Conservation (phyloP, 2,797 vertebrate species). For the Tympanoctomys barrerae region DNA sequence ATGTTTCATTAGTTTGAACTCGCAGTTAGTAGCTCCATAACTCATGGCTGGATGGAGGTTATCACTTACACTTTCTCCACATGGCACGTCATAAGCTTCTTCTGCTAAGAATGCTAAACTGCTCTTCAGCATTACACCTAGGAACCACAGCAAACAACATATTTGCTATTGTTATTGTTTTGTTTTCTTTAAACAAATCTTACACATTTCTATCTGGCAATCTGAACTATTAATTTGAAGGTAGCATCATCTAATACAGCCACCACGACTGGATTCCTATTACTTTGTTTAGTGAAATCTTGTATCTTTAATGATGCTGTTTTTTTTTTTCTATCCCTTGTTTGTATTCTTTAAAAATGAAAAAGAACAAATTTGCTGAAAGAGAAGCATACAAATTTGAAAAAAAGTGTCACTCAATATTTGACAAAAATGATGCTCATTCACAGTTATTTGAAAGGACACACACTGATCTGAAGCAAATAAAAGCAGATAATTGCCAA, state of each 20-base stretch:
- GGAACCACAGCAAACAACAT: not conserved
- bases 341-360: no score
- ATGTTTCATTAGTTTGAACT: not conserved
- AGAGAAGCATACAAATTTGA: not conserved
- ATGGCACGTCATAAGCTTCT: not conserved
- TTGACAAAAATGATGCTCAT: not conserved
- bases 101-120: not conserved
- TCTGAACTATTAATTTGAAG: no score
- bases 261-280: no score
- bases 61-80: not conserved
- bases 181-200: no score
- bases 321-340: no score
- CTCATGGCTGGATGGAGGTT: not conserved
- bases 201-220: no score
- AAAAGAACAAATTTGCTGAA: not conserved
- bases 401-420: not conserved
- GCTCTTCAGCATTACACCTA: not conserved
- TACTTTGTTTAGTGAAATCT: no score
- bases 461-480: not conserved
- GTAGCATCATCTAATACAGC: no score
- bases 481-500: not conserved
- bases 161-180: not conserved
- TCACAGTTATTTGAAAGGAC: not conserved
- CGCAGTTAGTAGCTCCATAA: not conserved
- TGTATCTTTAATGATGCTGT: no score